Evolutionary conservation across 1,140 invertebrate genomes (phyloP), one percentile per base, ranked within the genome.

Genomic region (Teleogryllus occipitalis): DNA sequence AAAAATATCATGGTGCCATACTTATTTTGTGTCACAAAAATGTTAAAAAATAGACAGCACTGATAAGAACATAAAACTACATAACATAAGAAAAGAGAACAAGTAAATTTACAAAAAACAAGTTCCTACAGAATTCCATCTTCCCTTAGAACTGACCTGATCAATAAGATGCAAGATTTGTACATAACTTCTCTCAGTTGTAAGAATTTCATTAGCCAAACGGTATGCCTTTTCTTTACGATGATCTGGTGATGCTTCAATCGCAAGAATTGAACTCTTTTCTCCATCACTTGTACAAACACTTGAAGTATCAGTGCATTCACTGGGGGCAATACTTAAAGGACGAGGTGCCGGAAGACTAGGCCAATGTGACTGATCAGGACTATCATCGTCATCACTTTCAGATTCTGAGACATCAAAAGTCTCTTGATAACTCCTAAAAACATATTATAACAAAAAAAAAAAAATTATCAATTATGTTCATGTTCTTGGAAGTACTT

Each of bases 111-210:
- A 47, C 46, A 0, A 10, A n/a, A 78, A 39, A 39, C 27, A 39
- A 39, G 27, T 39, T 39, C 27, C 27, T 39, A 39, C 27, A 5
- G 27, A 39, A 39, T 39, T 39, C 27, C 27, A 39, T 1, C 27
- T 39, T 39, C 27, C 27, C 27, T 39, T 39, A 2, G 27, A 39
- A 65, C 54, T 65, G 83, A 89, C 88, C 85, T 90, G 88, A 82
- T 90, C 88, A 77, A 90, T 85, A 4, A 90, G 85, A 79, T 88
- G 85, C 7, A 90, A 84, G 48, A 87, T 86, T 22, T 82, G 81
- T 6, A 90, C 89, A 82, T 90, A 90, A 8, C 86, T 86, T 81
- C 86, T 82, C 82, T 90, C 89, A 10, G 89, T 90, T 8, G 85
- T 85, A 21, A 90, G 82, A 21, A 90, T 83, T 81, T 90, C 89